A percentile compares a stretch with the other conserved stretches of the same genome.
Conservation (phyloP, 2,113 vertebrate genomes). For the Ariopsis seemanni region DNA sequence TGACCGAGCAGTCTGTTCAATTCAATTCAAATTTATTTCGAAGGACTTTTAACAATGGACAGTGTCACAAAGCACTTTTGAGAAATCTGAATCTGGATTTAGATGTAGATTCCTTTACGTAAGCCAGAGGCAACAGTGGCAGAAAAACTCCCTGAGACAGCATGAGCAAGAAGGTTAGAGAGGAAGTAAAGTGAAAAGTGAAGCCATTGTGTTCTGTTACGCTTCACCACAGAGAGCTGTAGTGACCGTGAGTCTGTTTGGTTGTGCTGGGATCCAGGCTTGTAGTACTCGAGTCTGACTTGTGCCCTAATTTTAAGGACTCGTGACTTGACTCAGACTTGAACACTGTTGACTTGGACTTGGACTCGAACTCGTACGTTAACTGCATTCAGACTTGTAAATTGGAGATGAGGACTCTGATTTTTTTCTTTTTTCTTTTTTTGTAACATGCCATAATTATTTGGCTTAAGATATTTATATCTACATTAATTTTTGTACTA, state of each 20-base stretch:
- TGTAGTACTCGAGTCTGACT: too few species aligned
- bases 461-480: too few species aligned
- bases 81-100: background rate
- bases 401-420: too few species aligned
- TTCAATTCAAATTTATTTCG: background rate
- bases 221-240: background rate
- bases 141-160: background rate
- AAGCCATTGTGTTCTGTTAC: background rate
- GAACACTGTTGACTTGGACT: too few species aligned
- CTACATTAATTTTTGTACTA: too few species aligned
- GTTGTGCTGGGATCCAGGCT: background rate
- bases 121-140: background rate
- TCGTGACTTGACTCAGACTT: too few species aligned
- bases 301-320: too few species aligned
- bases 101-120: background rate
- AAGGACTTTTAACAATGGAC: background rate
- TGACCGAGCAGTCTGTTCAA: too few species aligned
- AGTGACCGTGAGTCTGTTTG: background rate
- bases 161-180: background rate
- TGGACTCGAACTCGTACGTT: too few species aligned
- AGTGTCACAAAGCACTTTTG: background rate
- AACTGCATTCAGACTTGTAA: too few species aligned
- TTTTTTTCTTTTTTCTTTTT: too few species aligned
- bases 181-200: background rate
- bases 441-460: too few species aligned